Percentiles rank a stretch among this genome's conserved stretches.
phyloP scores from a whole-genome alignment of 2,797 vertebrate genomes.

The Lophotriccus pileatus region DNA sequence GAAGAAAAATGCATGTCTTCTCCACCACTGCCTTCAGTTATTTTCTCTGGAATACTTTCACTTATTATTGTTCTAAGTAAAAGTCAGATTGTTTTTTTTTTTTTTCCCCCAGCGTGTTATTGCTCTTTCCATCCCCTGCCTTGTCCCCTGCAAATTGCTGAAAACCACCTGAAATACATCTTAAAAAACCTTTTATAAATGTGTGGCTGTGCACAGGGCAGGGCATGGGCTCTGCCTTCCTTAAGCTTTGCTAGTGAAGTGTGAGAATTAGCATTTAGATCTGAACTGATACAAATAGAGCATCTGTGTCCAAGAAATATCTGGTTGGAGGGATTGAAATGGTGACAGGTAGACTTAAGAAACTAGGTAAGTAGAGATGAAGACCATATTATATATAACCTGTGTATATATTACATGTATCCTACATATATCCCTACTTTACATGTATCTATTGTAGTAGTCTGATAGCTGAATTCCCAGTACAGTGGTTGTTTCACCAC shows the following conservation, averaged over 20 bases:
- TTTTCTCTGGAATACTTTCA: not conserved
- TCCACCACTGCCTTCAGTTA: not conserved
- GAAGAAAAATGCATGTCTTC: not conserved
- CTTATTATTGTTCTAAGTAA: not conserved
- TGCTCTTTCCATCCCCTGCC: not conserved
- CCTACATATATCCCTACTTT: not conserved
- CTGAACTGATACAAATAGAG: not conserved
- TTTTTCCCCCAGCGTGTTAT: not conserved
- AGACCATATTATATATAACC: not conserved
- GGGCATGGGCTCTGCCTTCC: not conserved
- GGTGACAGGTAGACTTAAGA: not conserved
- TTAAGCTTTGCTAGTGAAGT: not conserved
- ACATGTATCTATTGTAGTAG: not conserved
- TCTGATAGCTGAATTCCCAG: not conserved
- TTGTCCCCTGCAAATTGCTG: not conserved
- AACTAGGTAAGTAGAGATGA: not conserved
- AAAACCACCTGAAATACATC: not conserved
- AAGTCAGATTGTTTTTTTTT: not conserved
- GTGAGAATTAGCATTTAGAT: not conserved
- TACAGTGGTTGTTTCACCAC: not conserved
- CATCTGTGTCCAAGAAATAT: not conserved
- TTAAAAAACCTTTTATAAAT: not conserved
- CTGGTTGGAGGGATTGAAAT: not conserved
- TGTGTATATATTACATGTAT: accelerated
- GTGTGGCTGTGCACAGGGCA: not conserved